Percentiles rank a stretch among this genome's conserved stretches.
These are phyloP conservation scores for Drosophila gunungcola DNA, from an alignment of 1,140 invertebrate genomes.

Conservation along the genomic window DNA sequence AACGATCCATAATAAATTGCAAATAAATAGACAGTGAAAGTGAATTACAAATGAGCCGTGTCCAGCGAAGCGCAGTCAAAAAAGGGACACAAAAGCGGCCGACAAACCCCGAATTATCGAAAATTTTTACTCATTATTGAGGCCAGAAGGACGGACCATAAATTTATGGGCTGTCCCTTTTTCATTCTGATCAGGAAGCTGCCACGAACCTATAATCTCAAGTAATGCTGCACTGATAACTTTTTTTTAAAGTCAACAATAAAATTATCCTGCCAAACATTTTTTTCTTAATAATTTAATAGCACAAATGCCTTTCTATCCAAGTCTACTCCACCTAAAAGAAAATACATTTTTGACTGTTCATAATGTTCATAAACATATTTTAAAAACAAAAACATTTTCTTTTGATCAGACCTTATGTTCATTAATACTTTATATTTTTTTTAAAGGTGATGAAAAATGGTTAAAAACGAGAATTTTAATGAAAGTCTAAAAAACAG, in stretches of 20 bases:
- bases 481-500: background rate
- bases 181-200: conserved; percentile 54
- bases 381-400: too few species aligned
- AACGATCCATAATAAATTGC: conserved; percentile 64
- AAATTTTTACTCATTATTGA: conserved; percentile 78
- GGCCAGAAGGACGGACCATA: conserved; percentile 62
- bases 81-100: conserved; percentile 40
- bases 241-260: background rate
- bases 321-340: too few species aligned
- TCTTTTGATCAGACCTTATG: too few species aligned
- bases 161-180: conserved; percentile 73
- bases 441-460: too few species aligned
- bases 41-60: conserved; percentile 74
- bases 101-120: conserved; percentile 71
- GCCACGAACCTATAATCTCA: conserved; percentile 18
- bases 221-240: conserved; percentile 9
- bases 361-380: too few species aligned
- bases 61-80: conserved; percentile 48
- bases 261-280: too few species aligned
- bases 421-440: too few species aligned
- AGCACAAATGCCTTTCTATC: too few species aligned
- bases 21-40: conserved; percentile 72
- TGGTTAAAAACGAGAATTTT: too few species aligned
- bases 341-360: too few species aligned
- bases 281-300: too few species aligned